Evolutionary conservation across 1,140 invertebrate species (phyloP).

Genomic region (Leptinotarsa lineolata): DNA sequence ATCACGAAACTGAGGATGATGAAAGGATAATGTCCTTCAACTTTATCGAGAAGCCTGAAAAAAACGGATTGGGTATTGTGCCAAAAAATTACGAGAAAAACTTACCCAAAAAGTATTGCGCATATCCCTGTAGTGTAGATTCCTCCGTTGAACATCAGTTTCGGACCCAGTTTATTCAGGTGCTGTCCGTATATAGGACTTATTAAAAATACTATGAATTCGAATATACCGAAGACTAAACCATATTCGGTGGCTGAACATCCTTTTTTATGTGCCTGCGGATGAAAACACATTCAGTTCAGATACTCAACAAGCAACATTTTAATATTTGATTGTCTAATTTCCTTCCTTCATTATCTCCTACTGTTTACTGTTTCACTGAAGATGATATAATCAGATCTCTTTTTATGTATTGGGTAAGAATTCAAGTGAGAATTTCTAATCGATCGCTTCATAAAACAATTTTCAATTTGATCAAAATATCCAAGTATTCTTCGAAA

Average conservation of each 20-base stretch:
- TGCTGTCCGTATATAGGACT: slow-evolving; percentile 88
- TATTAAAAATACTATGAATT: slow-evolving; percentile 87
- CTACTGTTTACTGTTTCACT: no score
- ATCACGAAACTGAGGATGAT: slow-evolving; percentile 85
- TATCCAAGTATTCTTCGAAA: no score
- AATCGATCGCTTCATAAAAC: no score
- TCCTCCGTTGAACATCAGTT: slow-evolving; percentile 83
- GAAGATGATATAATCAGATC: no score
- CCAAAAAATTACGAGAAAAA: background rate
- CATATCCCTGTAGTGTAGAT: slow-evolving; percentile 83
- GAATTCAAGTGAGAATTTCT: no score
- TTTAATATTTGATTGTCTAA: no score
- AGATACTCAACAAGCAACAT: no score
- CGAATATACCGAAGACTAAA: slow-evolving; percentile 90
- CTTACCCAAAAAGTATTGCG: slow-evolving; percentile 83
- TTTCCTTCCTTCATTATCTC: no score
- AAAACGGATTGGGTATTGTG: background rate
- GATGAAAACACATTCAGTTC: slow-evolving; percentile 22
- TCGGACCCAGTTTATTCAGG: slow-evolving; percentile 81
- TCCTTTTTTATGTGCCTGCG: slow-evolving; percentile 83
- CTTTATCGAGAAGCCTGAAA: slow-evolving; percentile 75
- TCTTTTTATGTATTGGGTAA: no score
- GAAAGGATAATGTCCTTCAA: slow-evolving; percentile 80
- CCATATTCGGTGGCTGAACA: slow-evolving; percentile 86
- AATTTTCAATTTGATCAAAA: no score